Conservation (phyloP, 2,888 invertebrate species). For the Aphrophora alni region DNA sequence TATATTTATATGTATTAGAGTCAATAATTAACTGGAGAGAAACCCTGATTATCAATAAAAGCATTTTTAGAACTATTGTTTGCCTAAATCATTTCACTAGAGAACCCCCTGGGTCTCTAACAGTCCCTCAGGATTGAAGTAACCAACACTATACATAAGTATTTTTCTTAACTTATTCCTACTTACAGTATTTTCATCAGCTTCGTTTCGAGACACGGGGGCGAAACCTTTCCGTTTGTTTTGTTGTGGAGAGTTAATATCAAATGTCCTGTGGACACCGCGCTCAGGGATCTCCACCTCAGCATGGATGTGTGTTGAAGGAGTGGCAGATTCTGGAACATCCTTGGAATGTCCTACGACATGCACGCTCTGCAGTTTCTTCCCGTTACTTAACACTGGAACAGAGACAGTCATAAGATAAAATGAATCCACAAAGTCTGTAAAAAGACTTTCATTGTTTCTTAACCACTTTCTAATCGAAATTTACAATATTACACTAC, state of each 20-base stretch:
- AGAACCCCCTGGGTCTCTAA: too few species aligned
- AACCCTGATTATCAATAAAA: too few species aligned
- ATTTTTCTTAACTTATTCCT: too few species aligned
- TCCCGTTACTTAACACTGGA: constrained; percentile 58
- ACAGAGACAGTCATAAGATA: constrained; percentile 35
- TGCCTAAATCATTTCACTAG: too few species aligned
- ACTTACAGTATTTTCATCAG: constrained; percentile 15
- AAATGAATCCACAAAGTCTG: too few species aligned
- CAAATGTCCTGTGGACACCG: constrained; percentile 60
- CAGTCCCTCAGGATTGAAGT: too few species aligned
- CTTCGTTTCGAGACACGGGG: not conserved
- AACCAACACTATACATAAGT: too few species aligned
- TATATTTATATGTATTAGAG: too few species aligned
- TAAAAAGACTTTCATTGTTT: too few species aligned
- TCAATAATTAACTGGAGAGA: too few species aligned
- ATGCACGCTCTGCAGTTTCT: constrained; percentile 56
- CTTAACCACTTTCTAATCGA: not conserved
- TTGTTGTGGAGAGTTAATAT: not conserved
- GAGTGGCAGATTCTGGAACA: constrained; percentile 57
- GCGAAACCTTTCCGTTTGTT: constrained; percentile 6
- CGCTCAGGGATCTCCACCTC: constrained; percentile 65
- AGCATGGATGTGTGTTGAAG: constrained; percentile 61
- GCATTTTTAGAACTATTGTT: too few species aligned
- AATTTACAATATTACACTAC: not conserved
- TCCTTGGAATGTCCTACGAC: constrained; percentile 52